These are phyloP conservation scores for Cichladusa arquata DNA, from an alignment of 2,113 vertebrate species.

Conservation along the genomic window DNA sequence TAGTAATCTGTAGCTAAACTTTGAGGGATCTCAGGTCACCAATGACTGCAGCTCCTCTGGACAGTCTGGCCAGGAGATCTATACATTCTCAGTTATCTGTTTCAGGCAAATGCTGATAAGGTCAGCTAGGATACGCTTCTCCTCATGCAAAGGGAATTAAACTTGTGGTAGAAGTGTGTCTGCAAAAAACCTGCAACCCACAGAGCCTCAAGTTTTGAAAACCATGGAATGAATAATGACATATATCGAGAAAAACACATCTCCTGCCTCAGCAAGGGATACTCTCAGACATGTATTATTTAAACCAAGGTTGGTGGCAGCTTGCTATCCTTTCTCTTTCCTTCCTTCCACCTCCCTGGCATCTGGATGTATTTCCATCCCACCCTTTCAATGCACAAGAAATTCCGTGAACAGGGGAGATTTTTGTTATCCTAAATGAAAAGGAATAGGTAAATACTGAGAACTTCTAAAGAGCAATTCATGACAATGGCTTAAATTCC, in stretches of 20 bases:
- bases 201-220: neutral
- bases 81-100: neutral
- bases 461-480: neutral
- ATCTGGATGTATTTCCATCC: neutral
- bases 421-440: neutral
- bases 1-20: neutral
- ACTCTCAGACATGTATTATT: neutral
- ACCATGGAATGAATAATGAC: neutral
- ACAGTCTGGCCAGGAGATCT: neutral
- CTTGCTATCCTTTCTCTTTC: neutral
- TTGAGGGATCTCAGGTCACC: neutral
- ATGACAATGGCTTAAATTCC: neutral
- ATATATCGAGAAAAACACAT: neutral
- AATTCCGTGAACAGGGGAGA: neutral
- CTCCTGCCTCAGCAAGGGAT: neutral
- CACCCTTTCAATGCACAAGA: neutral
- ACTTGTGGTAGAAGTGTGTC: neutral
- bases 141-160: neutral
- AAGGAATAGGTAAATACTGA: neutral
- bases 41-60: neutral
- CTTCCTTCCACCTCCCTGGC: neutral
- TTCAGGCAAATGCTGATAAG: neutral
- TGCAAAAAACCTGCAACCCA: neutral
- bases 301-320: neutral
- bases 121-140: neutral